These are phyloP conservation scores for Rhopalosiphum maidis DNA, from an alignment of 1,140 invertebrate species.

Conservation along the genomic window DNA sequence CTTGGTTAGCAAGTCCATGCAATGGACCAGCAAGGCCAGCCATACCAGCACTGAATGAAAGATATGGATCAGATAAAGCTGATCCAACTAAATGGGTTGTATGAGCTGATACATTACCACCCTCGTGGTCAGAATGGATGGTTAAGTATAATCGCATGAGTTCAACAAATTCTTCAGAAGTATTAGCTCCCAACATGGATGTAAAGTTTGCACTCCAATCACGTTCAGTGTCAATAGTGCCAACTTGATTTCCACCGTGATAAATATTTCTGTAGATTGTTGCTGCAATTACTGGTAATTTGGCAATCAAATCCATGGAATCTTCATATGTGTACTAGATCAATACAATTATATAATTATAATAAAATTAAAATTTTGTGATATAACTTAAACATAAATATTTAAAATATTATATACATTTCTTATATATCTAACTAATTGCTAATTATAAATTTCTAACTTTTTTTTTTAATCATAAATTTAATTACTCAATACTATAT, in stretches of 20 bases:
- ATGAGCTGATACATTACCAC: slow-evolving; percentile 95
- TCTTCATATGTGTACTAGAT: slow-evolving; percentile 83
- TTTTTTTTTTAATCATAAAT: background rate
- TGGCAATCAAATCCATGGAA: slow-evolving; percentile 95
- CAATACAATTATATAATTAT: background rate
- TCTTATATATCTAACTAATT: background rate
- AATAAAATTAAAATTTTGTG: background rate
- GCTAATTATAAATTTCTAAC: background rate
- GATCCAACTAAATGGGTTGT: slow-evolving; percentile 94
- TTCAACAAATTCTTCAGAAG: slow-evolving; percentile 80
- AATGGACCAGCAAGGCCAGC: slow-evolving; percentile 94
- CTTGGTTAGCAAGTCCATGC: slow-evolving; percentile 95
- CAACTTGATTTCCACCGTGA: slow-evolving; percentile 82
- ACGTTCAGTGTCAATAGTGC: slow-evolving; percentile 84
- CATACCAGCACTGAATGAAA: slow-evolving; percentile 92
- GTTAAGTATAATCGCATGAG: slow-evolving; percentile 94
- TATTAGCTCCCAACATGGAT: slow-evolving; percentile 90
- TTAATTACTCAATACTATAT: too few relatives aligned
- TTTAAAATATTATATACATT: background rate
- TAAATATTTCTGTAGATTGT: slow-evolving; percentile 94
- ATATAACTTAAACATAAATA: background rate
- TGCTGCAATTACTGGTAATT: slow-evolving; percentile 91
- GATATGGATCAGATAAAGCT: slow-evolving; percentile 92
- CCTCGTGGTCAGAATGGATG: slow-evolving; percentile 95
- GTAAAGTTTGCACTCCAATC: slow-evolving; percentile 96